These are phyloP conservation scores for Micrasema longulum DNA, from an alignment of 1,140 invertebrate species.

Conservation along the genomic window DNA sequence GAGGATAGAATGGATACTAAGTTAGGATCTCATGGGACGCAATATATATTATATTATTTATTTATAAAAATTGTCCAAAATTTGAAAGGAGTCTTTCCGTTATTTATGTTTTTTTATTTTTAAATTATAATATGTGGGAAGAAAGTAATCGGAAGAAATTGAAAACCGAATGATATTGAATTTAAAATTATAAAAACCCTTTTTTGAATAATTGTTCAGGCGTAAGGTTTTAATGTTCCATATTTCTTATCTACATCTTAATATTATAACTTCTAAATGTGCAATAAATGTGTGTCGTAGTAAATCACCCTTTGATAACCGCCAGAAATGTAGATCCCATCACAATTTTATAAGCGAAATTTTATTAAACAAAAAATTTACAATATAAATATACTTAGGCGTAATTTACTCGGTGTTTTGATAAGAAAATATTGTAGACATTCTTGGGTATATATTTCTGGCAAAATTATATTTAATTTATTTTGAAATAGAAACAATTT, in stretches of 20 bases:
- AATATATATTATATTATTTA: conserved; percentile 41
- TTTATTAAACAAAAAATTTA: conserved; percentile 39
- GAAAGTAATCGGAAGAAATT: conserved; percentile 35
- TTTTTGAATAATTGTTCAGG: conserved; percentile 46
- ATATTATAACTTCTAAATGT: conserved; percentile 67
- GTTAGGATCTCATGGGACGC: conserved; percentile 51
- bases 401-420: conserved; percentile 40
- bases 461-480: conserved; percentile 52
- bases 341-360: conserved; percentile 37
- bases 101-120: no score
- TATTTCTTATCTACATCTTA: conserved; percentile 48
- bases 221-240: conserved; percentile 52
- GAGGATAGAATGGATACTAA: conserved; percentile 31
- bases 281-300: conserved; percentile 70
- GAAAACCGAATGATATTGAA: conserved; percentile 53
- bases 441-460: conserved; percentile 45
- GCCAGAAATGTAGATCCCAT: conserved; percentile 44
- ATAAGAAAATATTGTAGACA: conserved; percentile 31
- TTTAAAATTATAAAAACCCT: conserved; percentile 17
- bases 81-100: neutral
- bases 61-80: neutral
- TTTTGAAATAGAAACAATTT: conserved; percentile 54
- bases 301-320: conserved; percentile 57
- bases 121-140: no score
- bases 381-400: conserved; percentile 22